Conservation (phyloP, 92 coral and sea anemone species). For the Palythoa grandiflora region DNA sequence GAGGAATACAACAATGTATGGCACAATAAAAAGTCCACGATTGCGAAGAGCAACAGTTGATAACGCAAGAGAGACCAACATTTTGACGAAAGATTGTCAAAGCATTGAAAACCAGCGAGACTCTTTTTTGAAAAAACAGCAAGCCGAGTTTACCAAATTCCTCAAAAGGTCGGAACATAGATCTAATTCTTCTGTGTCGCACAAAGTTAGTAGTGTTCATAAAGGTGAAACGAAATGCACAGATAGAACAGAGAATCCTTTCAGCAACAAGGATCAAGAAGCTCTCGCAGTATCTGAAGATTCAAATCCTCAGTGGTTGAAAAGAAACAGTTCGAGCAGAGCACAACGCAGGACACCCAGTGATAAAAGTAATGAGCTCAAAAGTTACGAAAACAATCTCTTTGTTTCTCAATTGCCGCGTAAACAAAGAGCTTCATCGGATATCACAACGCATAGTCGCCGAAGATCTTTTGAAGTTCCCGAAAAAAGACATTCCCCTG, state of each 20-base stretch:
- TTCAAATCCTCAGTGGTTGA: not conserved
- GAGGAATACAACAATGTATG: not conserved
- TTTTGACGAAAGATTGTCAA: constrained; percentile 13
- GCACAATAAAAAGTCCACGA: constrained; percentile 6
- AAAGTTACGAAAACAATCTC: no score
- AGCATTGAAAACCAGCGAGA: constrained; percentile 15
- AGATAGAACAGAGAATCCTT: not conserved
- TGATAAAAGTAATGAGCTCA: no score
- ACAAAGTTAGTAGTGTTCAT: not conserved
- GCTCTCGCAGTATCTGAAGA: constrained; percentile 4
- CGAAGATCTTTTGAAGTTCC: no score
- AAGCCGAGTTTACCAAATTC: not conserved
- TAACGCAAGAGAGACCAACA: constrained; percentile 12
- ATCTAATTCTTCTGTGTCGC: not conserved
- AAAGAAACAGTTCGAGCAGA: no score
- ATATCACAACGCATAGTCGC: no score
- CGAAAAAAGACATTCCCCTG: no score
- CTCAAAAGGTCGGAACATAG: not conserved
- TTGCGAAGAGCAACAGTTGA: not conserved
- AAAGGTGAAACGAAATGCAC: not conserved
- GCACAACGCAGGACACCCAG: no score
- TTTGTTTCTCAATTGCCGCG: no score
- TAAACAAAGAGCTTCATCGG: no score
- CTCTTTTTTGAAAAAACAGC: not conserved
- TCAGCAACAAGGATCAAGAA: not conserved